phyloP scores from a whole-genome alignment of 2,888 invertebrate species.

The Linnaemya tessellans region DNA sequence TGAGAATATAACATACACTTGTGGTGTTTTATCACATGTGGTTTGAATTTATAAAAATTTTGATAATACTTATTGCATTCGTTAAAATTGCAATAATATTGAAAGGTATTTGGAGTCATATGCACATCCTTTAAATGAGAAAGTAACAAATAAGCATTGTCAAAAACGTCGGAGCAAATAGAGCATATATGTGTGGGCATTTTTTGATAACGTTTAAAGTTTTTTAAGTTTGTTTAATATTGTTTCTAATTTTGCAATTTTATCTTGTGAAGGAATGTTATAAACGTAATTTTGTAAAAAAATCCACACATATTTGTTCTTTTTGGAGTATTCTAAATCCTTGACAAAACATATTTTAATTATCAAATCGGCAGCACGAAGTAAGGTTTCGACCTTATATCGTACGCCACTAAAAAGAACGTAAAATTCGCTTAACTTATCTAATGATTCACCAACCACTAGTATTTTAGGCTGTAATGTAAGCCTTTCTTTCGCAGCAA shows the following conservation, averaged over 20 bases:
- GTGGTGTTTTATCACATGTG: slow-evolving; percentile 30
- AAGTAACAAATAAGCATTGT: slow-evolving; percentile 32
- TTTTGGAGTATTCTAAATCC: too few relatives aligned
- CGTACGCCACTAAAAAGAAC: slow-evolving; percentile 31
- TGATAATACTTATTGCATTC: slow-evolving; percentile 36
- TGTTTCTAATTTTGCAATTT: too few relatives aligned
- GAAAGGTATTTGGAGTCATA: slow-evolving; percentile 35
- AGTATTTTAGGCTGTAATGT: slow-evolving; percentile 43
- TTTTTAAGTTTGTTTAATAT: too few relatives aligned
- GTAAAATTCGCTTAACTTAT: slow-evolving; percentile 40
- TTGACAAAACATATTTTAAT: too few relatives aligned
- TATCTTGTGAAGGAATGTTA: too few relatives aligned
- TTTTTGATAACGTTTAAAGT: slow-evolving; percentile 39
- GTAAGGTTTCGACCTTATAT: slow-evolving; percentile 36
- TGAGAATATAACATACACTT: slow-evolving; percentile 18
- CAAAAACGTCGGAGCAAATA: slow-evolving; percentile 33
- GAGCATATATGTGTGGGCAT: slow-evolving; percentile 30
- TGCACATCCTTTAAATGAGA: slow-evolving; percentile 24
- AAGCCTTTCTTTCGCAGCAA: too few relatives aligned
- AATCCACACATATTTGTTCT: too few relatives aligned
- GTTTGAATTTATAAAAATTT: slow-evolving; percentile 36
- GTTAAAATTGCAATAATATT: slow-evolving; percentile 36
- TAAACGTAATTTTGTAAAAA: too few relatives aligned
- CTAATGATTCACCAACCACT: slow-evolving; percentile 40
- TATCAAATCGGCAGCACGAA: too few relatives aligned